Evolutionary conservation across 1,140 invertebrate species (phyloP).

Genomic region (Eurosta solidaginis): DNA sequence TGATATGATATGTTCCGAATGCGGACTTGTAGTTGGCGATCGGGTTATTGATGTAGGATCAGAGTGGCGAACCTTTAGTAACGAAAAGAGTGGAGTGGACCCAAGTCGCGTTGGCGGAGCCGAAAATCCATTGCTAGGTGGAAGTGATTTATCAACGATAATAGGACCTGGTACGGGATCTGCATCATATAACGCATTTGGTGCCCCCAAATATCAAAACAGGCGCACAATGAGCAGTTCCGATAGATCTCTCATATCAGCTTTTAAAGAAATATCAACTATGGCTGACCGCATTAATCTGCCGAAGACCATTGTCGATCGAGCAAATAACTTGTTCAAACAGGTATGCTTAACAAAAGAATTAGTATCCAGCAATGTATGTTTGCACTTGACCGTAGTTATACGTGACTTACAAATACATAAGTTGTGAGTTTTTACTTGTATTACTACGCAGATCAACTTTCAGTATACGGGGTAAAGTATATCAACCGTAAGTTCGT

Average conservation of each 20-base stretch:
- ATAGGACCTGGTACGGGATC: conserved; percentile 90
- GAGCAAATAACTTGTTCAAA: conserved; percentile 96
- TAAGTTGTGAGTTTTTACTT: too few species aligned
- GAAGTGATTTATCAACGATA: conserved; percentile 95
- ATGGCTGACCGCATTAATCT: conserved; percentile 99
- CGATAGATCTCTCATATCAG: conserved; percentile 92
- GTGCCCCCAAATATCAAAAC: conserved; percentile 91
- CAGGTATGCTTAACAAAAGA: conserved; percentile 66
- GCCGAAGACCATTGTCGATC: conserved; percentile 91
- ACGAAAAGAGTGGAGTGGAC: conserved; percentile 95
- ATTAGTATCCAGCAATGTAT: too few species aligned
- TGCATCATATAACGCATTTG: conserved; percentile 80
- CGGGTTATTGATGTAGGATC: conserved; percentile 99
- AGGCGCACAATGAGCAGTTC: conserved; percentile 89
- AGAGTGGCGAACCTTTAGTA: conserved; percentile 99
- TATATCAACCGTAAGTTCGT: too few species aligned
- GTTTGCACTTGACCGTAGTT: too few species aligned
- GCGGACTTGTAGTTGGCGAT: conserved; percentile 98
- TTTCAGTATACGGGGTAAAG: too few species aligned
- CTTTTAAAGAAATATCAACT: conserved; percentile 93
- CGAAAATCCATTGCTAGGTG: conserved; percentile 94
- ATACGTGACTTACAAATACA: too few species aligned
- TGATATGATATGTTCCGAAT: conserved; percentile 98
- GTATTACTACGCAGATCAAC: too few species aligned
- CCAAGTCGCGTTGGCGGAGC: conserved; percentile 98